phyloP scores from a whole-genome alignment of 2,888 invertebrate species.

The Micoletzkya japonica region DNA sequence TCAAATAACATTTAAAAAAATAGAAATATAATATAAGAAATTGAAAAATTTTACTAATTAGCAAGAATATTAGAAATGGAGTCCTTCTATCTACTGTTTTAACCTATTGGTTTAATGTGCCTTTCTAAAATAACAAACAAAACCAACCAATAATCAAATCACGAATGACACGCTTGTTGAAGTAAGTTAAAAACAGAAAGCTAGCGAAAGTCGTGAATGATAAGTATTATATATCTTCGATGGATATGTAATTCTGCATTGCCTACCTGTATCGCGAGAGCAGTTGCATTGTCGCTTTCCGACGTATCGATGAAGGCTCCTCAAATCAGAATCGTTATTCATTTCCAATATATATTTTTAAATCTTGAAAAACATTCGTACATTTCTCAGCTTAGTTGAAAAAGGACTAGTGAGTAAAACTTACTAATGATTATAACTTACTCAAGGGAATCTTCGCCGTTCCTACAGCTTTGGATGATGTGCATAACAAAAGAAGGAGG shows the following conservation, averaged over 20 bases:
- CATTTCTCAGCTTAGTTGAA: neutral
- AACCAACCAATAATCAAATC: too few relatives aligned
- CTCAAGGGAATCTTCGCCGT: constrained; percentile 20
- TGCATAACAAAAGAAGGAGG: neutral
- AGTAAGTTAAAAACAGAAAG: neutral
- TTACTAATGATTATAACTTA: constrained; percentile 2
- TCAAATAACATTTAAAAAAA: neutral
- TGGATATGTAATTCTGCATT: too few relatives aligned
- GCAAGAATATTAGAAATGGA: too few relatives aligned
- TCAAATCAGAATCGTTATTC: constrained; percentile 16
- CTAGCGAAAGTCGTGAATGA: too few relatives aligned
- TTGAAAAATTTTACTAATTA: too few relatives aligned
- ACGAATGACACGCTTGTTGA: neutral
- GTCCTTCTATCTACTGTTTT: too few relatives aligned
- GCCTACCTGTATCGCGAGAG: constrained; percentile 35
- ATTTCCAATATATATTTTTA: too few relatives aligned
- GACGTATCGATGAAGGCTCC: constrained; percentile 42
- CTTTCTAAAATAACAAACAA: neutral
- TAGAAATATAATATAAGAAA: too few relatives aligned
- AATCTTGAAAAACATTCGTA: neutral
- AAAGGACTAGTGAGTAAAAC: neutral
- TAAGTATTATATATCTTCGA: too few relatives aligned
- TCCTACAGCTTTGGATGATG: neutral
- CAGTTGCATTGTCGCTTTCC: constrained; percentile 38
- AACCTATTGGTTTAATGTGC: too few relatives aligned